Conservation (phyloP, 2,888 invertebrate species). For the Junonia oenone region DNA sequence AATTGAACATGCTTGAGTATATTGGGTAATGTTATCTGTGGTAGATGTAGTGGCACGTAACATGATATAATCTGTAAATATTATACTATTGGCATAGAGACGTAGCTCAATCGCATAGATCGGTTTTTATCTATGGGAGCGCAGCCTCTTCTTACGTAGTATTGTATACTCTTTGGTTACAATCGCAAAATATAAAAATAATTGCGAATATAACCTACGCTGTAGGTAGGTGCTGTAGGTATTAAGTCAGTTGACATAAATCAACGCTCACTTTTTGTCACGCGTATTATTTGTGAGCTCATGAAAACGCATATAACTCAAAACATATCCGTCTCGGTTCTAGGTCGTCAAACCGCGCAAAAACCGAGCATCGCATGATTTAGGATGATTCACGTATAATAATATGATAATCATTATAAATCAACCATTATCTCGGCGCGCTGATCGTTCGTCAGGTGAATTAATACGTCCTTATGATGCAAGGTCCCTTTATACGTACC, state of each 20-base stretch:
- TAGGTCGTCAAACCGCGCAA: slow-evolving; percentile 42
- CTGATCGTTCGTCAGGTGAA: slow-evolving; percentile 55
- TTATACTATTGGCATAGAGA: too few species aligned
- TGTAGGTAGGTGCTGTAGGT: too few species aligned
- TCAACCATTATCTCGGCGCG: slow-evolving; percentile 58
- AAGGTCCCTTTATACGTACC: slow-evolving; percentile 32
- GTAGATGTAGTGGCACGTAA: too few species aligned
- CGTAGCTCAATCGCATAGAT: too few species aligned
- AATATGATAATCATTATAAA: slow-evolving; percentile 68
- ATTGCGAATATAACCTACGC: too few species aligned
- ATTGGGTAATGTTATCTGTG: too few species aligned
- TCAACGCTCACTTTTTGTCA: not conserved
- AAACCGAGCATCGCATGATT: slow-evolving; percentile 46
- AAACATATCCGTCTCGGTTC: slow-evolving; percentile 29
- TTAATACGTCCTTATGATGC: slow-evolving; percentile 42
- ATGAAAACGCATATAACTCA: slow-evolving; percentile 19
- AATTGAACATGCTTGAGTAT: too few species aligned
- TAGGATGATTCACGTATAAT: slow-evolving; percentile 60
- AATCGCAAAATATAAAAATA: too few species aligned
- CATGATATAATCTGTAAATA: too few species aligned
- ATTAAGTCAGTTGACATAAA: not conserved
- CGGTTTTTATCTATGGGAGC: too few species aligned
- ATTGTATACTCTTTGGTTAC: too few species aligned
- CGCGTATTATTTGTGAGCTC: not conserved
- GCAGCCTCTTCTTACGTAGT: too few species aligned